Evolutionary conservation across 2,888 invertebrate genomes (phyloP).

Genomic region (Chrysolina oricalcia): DNA sequence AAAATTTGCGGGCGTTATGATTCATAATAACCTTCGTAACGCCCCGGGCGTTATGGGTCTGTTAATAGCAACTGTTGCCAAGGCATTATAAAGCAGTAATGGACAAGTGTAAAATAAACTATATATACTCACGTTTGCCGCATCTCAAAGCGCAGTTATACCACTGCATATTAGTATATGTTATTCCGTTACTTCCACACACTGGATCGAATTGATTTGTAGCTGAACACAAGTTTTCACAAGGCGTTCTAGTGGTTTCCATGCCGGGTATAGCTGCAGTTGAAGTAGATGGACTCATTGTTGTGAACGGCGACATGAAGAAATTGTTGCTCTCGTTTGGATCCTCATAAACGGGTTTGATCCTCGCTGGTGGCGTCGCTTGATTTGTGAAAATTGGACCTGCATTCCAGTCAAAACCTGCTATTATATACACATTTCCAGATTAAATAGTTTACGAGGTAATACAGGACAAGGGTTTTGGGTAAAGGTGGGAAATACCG

Average conservation of each 20-base stretch:
- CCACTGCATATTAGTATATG: constrained; percentile 62
- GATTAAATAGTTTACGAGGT: too few relatives aligned
- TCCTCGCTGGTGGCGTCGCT: too few relatives aligned
- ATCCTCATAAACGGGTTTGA: neutral
- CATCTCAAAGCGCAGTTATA: constrained; percentile 65
- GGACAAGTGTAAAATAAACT: too few relatives aligned
- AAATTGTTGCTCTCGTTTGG: neutral
- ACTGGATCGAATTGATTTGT: constrained; percentile 67
- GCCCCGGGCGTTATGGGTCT: too few relatives aligned
- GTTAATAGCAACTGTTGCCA: too few relatives aligned
- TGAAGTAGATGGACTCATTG: constrained; percentile 38
- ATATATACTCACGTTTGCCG: constrained; percentile 64
- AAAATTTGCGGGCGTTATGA: too few relatives aligned
- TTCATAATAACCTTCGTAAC: too few relatives aligned
- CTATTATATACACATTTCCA: too few relatives aligned
- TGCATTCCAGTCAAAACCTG: neutral
- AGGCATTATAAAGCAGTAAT: too few relatives aligned
- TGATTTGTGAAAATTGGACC: neutral
- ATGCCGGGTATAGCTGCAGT: constrained; percentile 61
- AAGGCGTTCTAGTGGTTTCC: constrained; percentile 62
- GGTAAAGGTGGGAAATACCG: too few relatives aligned
- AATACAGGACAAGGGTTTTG: too few relatives aligned
- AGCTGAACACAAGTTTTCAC: constrained; percentile 62
- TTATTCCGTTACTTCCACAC: constrained; percentile 65
- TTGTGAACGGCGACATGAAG: constrained; percentile 24